phyloP scores from a whole-genome alignment of 2,888 invertebrate species.

The Clanis bilineata region DNA sequence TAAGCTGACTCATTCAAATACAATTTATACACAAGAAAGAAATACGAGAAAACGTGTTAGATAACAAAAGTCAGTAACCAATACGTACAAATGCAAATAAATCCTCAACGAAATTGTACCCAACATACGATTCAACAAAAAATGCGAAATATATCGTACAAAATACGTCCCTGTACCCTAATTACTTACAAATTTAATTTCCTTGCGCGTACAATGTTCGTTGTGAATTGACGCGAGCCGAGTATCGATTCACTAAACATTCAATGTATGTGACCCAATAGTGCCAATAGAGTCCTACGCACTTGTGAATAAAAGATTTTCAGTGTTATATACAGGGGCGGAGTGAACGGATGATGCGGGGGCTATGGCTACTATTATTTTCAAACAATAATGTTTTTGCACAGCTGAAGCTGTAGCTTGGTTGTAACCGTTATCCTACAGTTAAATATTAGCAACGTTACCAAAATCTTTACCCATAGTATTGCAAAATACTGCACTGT shows the following conservation, averaged over 20 bases:
- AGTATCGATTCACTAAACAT: constrained; percentile 21
- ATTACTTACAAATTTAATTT: constrained; percentile 18
- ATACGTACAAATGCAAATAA: background rate
- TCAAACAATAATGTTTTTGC: background rate
- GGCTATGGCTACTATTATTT: background rate
- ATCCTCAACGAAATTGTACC: background rate
- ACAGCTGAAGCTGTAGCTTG: too few species aligned
- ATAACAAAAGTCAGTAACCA: background rate
- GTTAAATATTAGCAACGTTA: too few species aligned
- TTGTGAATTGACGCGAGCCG: background rate
- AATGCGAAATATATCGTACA: background rate
- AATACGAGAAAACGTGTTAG: too few species aligned
- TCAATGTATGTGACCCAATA: constrained; percentile 21
- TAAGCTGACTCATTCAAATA: too few species aligned
- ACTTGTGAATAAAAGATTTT: constrained; percentile 23
- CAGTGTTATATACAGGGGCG: constrained; percentile 1
- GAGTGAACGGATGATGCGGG: background rate
- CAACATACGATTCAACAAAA: background rate
- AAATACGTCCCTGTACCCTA: background rate
- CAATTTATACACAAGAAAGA: too few species aligned
- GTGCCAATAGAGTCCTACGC: constrained; percentile 19
- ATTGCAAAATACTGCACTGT: too few species aligned
- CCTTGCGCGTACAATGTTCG: background rate
- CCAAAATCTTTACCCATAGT: too few species aligned
- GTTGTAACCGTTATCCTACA: too few species aligned